These are phyloP conservation scores for Anguilla megastoma DNA, from an alignment of 2,797 vertebrate genomes.

Conservation along the genomic window DNA sequence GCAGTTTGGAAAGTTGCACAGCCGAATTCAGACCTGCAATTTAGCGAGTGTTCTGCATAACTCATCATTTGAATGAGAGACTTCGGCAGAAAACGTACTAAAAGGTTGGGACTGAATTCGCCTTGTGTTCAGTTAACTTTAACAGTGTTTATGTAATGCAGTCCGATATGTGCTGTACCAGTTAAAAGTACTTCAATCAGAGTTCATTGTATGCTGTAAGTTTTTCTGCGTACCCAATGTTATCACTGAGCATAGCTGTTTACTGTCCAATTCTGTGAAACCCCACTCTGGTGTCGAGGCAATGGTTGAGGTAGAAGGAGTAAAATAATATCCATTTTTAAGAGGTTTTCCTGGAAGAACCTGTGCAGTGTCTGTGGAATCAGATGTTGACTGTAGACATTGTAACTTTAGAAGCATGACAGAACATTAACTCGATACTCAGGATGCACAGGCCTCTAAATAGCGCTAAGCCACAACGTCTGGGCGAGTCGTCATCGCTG, in stretches of 20 bases:
- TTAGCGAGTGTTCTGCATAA: too few relatives aligned
- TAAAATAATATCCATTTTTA: background rate
- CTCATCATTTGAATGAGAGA: too few relatives aligned
- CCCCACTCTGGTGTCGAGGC: background rate
- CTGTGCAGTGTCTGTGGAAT: background rate
- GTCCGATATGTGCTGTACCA: background rate
- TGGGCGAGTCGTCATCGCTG: background rate
- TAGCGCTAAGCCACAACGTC: background rate
- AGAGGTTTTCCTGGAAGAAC: slow-evolving; percentile 1
- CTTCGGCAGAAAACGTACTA: too few relatives aligned
- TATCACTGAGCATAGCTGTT: background rate
- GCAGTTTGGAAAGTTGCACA: background rate
- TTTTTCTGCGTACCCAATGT: background rate
- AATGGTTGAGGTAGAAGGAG: background rate
- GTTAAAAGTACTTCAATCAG: background rate
- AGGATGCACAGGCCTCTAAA: background rate
- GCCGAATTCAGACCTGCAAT: background rate
- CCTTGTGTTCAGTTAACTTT: background rate
- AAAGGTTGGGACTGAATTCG: too few relatives aligned
- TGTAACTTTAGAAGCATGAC: slow-evolving; percentile 4
- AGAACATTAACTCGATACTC: background rate
- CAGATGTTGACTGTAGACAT: background rate
- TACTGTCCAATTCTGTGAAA: background rate
- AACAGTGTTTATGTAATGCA: background rate
- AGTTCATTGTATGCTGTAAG: background rate